Evolutionary conservation across 2,888 invertebrate genomes (phyloP), one percentile per base, ranked within the genome.

Genomic region (Andrena chrysosceles): DNA sequence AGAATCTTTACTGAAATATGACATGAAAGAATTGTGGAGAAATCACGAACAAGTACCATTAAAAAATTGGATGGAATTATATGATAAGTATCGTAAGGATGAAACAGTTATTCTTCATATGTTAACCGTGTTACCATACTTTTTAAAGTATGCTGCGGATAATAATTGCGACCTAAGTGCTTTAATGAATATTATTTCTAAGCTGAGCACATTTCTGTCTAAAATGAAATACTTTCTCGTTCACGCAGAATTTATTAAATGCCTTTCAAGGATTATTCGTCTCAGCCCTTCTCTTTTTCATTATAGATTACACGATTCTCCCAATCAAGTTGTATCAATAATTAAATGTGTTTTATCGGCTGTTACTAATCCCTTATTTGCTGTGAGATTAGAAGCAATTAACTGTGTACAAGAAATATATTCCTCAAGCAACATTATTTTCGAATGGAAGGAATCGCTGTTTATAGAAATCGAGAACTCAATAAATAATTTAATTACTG

Each of bases 341-440:
- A 13, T 85, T 0, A 70, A 89, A 73, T 67, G 60, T 29, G 8
- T 86, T 3, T 52, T 63, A 23, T 66, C 26, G 13, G 70, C 59
- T 6, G 20, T 83, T n/a, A 66, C 3, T 10, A 79, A 62, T 63
- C 29, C 69, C 26, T 62, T 69, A 31, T 83, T 68, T 63, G 4
- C 35, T 10, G 54, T 95, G 2, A 92, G 95, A 42, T 91, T 95
- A 62, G 90, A 93, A 81, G 93, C 94, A 6, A 91, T 94, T 3
- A 91, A 91, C 80, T 94, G 93, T 62, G 78, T 95, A 4, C 85
- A 92, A 49, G 81, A 89, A 16, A 91, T 95, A 70, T 93, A 95
- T 90, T 85, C 89, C 3, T 78, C 86, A 2, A 84, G 85, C 10
- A 33, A 83, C 2, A 72, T 92, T 0, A 74, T 86, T 68, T 81